Evolutionary conservation across 2,888 invertebrate genomes (phyloP), one percentile per base, ranked within the genome.

Genomic region (Lepas anatifera): DNA sequence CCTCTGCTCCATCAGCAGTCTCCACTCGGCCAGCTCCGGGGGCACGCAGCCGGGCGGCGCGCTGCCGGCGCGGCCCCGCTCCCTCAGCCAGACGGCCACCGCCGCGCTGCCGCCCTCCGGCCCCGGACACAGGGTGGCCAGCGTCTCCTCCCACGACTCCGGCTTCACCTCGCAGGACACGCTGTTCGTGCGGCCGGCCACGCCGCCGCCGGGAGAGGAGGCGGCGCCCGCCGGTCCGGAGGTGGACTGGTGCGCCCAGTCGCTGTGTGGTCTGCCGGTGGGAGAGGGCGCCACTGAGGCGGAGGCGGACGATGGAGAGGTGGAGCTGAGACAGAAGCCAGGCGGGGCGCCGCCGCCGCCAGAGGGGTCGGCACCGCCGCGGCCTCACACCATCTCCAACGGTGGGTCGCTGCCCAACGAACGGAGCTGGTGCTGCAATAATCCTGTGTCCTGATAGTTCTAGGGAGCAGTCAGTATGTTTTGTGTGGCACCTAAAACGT

Each of bases 141-240:
- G 79, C 75, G 85, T 87, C 71, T 86, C 87, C 82, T 86, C 88
- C 78, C 89, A 89, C 76, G 93, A 94, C 82, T 93, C 92, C 74
- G 93, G 93, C 75, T 93, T 94, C 83, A 90, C 90, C 70, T 92
- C 92, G 69, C 92, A 92, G 82, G 93, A 93, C 81, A 87, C 89
- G 72, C 83, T 92, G 77, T 88, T 79, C 76, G 58, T 58, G 58
- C 32, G 32, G 58, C 35, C 58, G 35, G 58, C 58, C 58, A 58
- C 58, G 58, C 58, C 58, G 58, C 58, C 48, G 35, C 35, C 58
- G 22, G 32, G 16, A 10, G 52, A 25, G 18, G 58, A 22, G 7
- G 25, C 48, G 48, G 7, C 48, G 48, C 48, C 48, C 6, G 1
- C n/a, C 8, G 25, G n/a, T 7, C n/a, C n/a, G n/a, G n/a, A n/a